phyloP scores from a whole-genome alignment of 2,888 invertebrate genomes.

The Pharmacophagus antenor region DNA sequence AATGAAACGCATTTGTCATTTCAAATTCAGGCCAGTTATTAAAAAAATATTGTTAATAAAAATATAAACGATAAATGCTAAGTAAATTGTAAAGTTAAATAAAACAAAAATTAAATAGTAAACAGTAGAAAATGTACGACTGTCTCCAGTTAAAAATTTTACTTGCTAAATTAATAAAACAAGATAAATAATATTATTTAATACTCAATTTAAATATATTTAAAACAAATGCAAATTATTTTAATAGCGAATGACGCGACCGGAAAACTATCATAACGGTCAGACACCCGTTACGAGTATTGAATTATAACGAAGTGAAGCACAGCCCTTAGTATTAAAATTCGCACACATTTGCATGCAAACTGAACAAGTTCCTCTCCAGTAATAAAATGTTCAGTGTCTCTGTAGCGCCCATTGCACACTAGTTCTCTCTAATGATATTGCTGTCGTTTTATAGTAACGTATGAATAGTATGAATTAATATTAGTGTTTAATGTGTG shows the following conservation, averaged over 20 bases:
- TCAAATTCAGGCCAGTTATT: no score
- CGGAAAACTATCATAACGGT: slow-evolving; percentile 30
- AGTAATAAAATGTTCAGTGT: slow-evolving; percentile 29
- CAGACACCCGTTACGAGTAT: slow-evolving; percentile 44
- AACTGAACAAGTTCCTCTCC: slow-evolving; percentile 32
- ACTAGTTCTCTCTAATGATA: slow-evolving; percentile 27
- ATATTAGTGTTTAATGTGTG: not conserved
- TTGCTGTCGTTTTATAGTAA: slow-evolving; percentile 22
- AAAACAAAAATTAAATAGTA: no score
- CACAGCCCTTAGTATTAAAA: slow-evolving; percentile 42
- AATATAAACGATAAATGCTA: no score
- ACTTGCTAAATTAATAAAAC: no score
- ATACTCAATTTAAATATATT: no score
- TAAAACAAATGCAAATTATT: not conserved
- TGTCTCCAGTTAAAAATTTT: no score
- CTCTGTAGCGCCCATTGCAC: slow-evolving; percentile 22
- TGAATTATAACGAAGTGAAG: slow-evolving; percentile 63
- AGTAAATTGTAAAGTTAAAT: no score
- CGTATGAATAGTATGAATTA: slow-evolving; percentile 1
- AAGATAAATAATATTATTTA: no score
- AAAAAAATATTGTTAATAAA: no score
- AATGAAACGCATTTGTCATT: no score
- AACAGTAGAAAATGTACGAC: no score
- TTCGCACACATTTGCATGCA: slow-evolving; percentile 42
- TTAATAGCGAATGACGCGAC: slow-evolving; percentile 11